Percentiles rank a stretch among this genome's conserved stretches.
phyloP scores from a whole-genome alignment of 2,888 invertebrate genomes.

The Drosophila nr. perissopoda region DNA sequence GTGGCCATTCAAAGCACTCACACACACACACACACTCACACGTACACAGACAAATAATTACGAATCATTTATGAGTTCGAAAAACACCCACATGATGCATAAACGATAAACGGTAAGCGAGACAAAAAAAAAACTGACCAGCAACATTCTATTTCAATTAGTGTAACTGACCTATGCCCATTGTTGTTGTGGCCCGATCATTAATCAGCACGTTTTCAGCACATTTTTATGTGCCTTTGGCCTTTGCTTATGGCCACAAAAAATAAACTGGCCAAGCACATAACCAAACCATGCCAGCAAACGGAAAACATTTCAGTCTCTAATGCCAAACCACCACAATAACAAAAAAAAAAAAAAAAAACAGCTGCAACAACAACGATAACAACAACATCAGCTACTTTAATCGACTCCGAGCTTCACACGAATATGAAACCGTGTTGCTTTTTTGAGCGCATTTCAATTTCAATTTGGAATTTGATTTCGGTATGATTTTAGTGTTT shows the following conservation, averaged over 20 bases:
- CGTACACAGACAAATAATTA: constrained; percentile 10
- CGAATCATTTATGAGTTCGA: constrained; percentile 21
- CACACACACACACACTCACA: constrained; percentile 5
- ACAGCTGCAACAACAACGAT: constrained; percentile 24
- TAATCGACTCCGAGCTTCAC: constrained; percentile 22
- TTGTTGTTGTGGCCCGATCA: constrained; percentile 45
- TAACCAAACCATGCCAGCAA: constrained; percentile 14
- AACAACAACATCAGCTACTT: constrained; percentile 14
- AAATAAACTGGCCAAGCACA: constrained; percentile 19
- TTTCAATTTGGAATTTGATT: constrained; percentile 40
- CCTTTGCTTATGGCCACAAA: constrained; percentile 46
- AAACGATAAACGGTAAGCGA: constrained; percentile 12
- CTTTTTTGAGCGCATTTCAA: constrained; percentile 6
- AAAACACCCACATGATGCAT: constrained; percentile 47
- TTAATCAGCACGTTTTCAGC: constrained; percentile 76
- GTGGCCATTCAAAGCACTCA: constrained; percentile 48
- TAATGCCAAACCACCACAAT: constrained; percentile 13
- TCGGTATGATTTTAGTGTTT: constrained; percentile 1
- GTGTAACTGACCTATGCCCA: constrained; percentile 79
- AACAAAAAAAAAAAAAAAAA: constrained; percentile 20
- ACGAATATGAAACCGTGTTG: constrained; percentile 25
- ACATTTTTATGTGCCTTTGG: constrained; percentile 30
- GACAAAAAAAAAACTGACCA: constrained; percentile 19
- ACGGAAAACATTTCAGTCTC: constrained; percentile 29
- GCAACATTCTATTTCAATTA: constrained; percentile 77